Evolutionary conservation across 2,797 vertebrate genomes (phyloP).

Genomic region (Sebastes flavidus): DNA sequence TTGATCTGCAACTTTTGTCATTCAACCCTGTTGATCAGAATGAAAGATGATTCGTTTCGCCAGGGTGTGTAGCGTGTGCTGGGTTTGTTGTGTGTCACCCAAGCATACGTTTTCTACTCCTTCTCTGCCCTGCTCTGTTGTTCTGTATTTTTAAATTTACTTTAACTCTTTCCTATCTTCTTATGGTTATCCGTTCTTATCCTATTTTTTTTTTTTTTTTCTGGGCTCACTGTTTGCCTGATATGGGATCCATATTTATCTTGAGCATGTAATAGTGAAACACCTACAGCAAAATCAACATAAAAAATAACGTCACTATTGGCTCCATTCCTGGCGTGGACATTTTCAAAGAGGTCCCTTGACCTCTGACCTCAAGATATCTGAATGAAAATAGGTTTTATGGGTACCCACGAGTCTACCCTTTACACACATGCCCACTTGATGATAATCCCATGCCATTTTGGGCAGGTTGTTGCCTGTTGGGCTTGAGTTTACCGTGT

Average conservation of each 20-base stretch:
- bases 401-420: too few species aligned
- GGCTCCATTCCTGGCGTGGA: background rate
- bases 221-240: too few species aligned
- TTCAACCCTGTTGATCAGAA: background rate
- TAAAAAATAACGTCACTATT: background rate
- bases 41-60: background rate
- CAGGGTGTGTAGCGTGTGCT: background rate
- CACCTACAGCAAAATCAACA: background rate
- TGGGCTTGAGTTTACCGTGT: too few species aligned
- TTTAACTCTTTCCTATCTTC: background rate
- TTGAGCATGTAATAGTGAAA: background rate
- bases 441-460: too few species aligned
- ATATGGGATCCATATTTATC: background rate
- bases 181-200: background rate
- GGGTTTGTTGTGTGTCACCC: background rate
- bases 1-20: background rate
- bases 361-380: too few species aligned
- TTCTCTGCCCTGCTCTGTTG: background rate
- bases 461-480: too few species aligned
- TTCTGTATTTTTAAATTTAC: background rate
- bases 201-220: background rate
- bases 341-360: too few species aligned
- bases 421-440: too few species aligned
- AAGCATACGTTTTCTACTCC: background rate
- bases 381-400: too few species aligned